phyloP scores from a whole-genome alignment of 1,140 invertebrate genomes.

The Tribolium madens region DNA sequence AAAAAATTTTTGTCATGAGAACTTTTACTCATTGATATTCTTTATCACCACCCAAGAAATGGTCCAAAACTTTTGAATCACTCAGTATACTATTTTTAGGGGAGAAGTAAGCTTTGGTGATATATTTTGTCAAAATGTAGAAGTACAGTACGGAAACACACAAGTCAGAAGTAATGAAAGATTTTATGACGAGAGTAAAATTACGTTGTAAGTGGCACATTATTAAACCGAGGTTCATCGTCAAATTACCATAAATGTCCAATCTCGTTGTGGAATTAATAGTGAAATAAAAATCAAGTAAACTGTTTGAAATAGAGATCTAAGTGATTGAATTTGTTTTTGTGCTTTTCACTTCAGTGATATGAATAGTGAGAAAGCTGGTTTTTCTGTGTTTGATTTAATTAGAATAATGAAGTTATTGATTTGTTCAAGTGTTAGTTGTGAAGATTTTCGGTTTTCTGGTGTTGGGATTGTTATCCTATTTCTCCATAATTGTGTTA shows the following conservation, averaged over 20 bases:
- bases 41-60: too few relatives aligned
- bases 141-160: neutral
- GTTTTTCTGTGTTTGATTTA: neutral
- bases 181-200: neutral
- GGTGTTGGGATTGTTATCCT: constrained; percentile 16
- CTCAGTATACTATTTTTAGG: too few relatives aligned
- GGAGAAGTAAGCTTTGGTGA: too few relatives aligned
- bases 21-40: too few relatives aligned
- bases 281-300: neutral
- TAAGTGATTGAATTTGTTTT: neutral
- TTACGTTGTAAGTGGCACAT: neutral
- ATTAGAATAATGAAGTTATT: neutral
- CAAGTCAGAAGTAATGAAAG: neutral
- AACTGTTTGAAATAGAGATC: neutral
- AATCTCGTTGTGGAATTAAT: neutral
- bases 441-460: neutral
- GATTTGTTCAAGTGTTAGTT: neutral
- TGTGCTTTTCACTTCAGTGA: neutral
- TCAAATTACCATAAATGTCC: neutral
- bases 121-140: too few relatives aligned
- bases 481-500: constrained; percentile 32
- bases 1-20: too few relatives aligned
- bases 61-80: too few relatives aligned
- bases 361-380: neutral
- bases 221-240: neutral